Conservation (phyloP, 2,113 vertebrate genomes). For the Leucopsar rothschildi region DNA sequence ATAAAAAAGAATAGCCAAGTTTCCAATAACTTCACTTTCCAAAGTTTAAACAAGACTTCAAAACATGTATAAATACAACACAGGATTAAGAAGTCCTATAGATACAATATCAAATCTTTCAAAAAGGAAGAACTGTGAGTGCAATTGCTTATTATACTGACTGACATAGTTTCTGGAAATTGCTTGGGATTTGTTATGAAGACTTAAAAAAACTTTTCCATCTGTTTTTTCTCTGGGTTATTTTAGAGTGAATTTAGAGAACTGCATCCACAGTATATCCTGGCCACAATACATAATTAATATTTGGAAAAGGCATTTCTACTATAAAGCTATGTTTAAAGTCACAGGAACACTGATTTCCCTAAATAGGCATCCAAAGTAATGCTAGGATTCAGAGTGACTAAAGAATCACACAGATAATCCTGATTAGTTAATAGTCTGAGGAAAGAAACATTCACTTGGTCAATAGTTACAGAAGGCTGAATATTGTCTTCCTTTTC, state of each 20-base stretch:
- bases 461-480: neutral
- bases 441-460: neutral
- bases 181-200: constrained; percentile 1
- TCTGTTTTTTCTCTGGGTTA: constrained; percentile 23
- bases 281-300: neutral
- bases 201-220: constrained; percentile 41
- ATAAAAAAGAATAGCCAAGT: constrained; percentile 16
- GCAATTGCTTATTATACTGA: constrained; percentile 18
- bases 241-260: neutral
- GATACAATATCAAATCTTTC: constrained; percentile 1
- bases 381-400: neutral
- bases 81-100: neutral
- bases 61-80: constrained; percentile 43
- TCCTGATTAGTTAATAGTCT: neutral
- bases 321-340: neutral
- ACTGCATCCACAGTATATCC: neutral
- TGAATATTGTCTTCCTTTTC: neutral
- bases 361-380: neutral
- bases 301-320: neutral
- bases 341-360: neutral
- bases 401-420: neutral
- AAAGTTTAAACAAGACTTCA: constrained; percentile 29
- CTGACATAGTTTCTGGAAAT: constrained; percentile 42
- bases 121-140: constrained; percentile 8
- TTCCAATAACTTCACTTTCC: constrained; percentile 56